Conservation (phyloP, 1,140 invertebrate genomes). For the Cotesia chilonis region DNA sequence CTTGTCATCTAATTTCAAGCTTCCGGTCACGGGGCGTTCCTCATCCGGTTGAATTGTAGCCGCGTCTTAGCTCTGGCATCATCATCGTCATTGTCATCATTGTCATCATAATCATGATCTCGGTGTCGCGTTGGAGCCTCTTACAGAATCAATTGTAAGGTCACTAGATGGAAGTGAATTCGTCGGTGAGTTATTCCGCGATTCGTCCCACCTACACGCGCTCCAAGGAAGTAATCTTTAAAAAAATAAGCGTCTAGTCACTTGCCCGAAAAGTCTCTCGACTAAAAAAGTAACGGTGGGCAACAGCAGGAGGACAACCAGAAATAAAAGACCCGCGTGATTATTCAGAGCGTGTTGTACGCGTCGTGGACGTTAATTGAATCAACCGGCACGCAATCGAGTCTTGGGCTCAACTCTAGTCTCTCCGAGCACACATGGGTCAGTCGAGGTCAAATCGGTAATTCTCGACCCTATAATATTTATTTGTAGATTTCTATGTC, state of each 20-base stretch:
- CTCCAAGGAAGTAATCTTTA: background rate
- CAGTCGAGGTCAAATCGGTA: constrained; percentile 59
- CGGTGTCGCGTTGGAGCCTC: background rate
- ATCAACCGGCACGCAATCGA: constrained; percentile 56
- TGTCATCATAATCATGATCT: too few relatives aligned
- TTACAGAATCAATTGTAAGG: constrained; percentile 33
- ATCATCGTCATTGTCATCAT: background rate
- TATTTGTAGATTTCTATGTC: too few relatives aligned
- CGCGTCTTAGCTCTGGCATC: background rate
- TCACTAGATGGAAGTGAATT: constrained; percentile 6
- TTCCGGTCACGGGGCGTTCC: constrained; percentile 26
- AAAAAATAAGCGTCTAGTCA: too few relatives aligned
- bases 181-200: background rate
- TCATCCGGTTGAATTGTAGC: constrained; percentile 3
- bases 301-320: too few relatives aligned
- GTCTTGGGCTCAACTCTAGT: constrained; percentile 51
- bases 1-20: constrained; percentile 28
- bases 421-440: constrained; percentile 43
- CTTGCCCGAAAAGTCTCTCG: too few relatives aligned
- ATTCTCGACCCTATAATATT: constrained; percentile 52
- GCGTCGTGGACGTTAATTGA: constrained; percentile 55
- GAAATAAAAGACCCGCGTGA: constrained; percentile 15
- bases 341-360: constrained; percentile 37
- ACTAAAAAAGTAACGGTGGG: too few relatives aligned
- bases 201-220: constrained; percentile 3